Conservation (phyloP, 2,888 invertebrate species). For the Agrotis ipsilon region DNA sequence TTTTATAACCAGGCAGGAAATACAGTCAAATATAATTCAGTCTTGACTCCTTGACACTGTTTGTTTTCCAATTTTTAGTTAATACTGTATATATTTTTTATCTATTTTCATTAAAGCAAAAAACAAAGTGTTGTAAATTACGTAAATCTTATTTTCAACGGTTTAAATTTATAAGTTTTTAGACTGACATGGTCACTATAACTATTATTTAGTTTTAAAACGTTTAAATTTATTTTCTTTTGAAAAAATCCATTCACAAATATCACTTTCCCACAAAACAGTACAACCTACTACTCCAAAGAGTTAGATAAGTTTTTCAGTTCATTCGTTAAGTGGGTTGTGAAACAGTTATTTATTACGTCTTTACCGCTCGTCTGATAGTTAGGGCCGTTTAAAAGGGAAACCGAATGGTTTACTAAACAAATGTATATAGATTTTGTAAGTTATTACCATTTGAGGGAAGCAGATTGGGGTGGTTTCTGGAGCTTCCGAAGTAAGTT, state of each 20-base stretch:
- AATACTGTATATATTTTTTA: too few species aligned
- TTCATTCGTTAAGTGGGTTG: slow-evolving; percentile 89
- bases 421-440: slow-evolving; percentile 47
- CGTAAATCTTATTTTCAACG: too few species aligned
- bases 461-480: slow-evolving; percentile 9
- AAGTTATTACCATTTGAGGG: slow-evolving; percentile 29
- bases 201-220: too few species aligned
- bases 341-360: slow-evolving; percentile 85
- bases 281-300: slow-evolving; percentile 64
- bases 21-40: too few species aligned
- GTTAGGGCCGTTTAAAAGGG: slow-evolving; percentile 74
- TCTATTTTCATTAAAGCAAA: too few species aligned
- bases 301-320: slow-evolving; percentile 88
- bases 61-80: too few species aligned
- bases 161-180: too few species aligned
- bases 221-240: too few species aligned
- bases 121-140: too few species aligned
- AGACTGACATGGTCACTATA: too few species aligned
- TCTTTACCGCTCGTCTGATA: slow-evolving; percentile 79
- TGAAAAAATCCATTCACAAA: not conserved
- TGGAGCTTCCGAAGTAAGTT: not conserved
- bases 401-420: slow-evolving; percentile 65
- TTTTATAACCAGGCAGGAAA: too few species aligned
- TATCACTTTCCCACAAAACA: slow-evolving; percentile 53
- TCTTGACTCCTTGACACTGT: too few species aligned